A percentile compares a stretch with the other conserved stretches of the same genome.
phyloP scores from a whole-genome alignment of 2,797 vertebrate genomes.

The Neosilurus hyrtlii region DNA sequence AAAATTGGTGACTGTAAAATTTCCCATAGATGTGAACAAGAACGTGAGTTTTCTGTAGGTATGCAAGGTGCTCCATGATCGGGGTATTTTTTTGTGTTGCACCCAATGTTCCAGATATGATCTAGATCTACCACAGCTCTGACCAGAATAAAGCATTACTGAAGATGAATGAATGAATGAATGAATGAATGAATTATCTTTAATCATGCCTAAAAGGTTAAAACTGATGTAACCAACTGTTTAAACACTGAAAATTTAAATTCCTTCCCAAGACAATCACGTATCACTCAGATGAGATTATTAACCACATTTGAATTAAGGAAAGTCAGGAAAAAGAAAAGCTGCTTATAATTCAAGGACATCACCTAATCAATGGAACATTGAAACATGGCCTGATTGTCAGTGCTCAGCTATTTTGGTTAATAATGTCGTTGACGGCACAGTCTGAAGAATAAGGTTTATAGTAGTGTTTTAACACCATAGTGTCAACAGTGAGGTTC shows the following conservation, averaged over 20 bases:
- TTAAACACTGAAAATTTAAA: not conserved
- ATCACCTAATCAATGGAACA: not conserved
- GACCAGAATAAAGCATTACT: not conserved
- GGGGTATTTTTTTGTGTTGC: not conserved
- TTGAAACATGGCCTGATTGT: not conserved
- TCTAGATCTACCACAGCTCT: not conserved
- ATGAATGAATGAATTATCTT: not conserved
- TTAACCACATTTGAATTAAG: not conserved
- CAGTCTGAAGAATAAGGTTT: not conserved
- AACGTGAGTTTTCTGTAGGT: not conserved
- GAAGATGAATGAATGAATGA: not conserved
- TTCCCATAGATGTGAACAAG: not conserved
- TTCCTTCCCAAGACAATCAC: not conserved
- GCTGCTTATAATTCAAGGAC: not conserved
- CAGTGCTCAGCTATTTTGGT: not conserved
- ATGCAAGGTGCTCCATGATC: not conserved
- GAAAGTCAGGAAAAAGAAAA: not conserved
- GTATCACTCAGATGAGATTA: not conserved
- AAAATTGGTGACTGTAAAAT: not conserved
- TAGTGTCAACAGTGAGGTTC: not conserved
- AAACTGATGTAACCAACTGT: not conserved
- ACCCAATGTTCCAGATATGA: not conserved
- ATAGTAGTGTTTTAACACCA: not conserved
- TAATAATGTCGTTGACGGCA: not conserved
- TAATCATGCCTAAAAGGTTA: not conserved